phyloP scores from a whole-genome alignment of 2,888 invertebrate species.

The Acleris cristana region DNA sequence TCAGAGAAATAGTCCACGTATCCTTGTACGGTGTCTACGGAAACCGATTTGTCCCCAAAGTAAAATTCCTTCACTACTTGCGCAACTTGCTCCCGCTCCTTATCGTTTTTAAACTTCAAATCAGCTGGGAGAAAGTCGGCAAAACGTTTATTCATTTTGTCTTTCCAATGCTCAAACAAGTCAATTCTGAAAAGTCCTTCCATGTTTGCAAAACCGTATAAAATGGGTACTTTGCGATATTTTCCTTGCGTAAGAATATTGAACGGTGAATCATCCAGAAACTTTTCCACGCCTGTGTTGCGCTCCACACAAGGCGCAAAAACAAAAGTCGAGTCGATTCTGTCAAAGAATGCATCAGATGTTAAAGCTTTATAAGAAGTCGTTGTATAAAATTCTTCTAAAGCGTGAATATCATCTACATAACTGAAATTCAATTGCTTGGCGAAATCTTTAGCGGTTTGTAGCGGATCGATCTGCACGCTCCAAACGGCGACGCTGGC shows the following conservation, averaged over 20 bases:
- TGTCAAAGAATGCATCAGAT: conserved; percentile 23
- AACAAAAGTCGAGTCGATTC: conserved; percentile 25
- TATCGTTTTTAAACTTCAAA: conserved; percentile 51
- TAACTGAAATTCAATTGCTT: conserved; percentile 45
- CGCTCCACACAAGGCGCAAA: conserved; percentile 50
- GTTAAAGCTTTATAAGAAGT: conserved; percentile 47
- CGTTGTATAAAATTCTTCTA: conserved; percentile 58
- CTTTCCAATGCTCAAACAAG: conserved; percentile 50
- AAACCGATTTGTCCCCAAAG: conserved; percentile 53
- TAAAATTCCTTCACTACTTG: conserved; percentile 53
- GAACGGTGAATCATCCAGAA: conserved; percentile 53
- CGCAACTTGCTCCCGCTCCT: conserved; percentile 50
- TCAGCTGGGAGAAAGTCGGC: conserved; percentile 61
- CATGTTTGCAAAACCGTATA: conserved; percentile 55
- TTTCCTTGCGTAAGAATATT: conserved; percentile 49
- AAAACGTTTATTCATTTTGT: conserved; percentile 58
- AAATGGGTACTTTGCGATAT: conserved; percentile 51
- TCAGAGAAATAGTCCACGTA: conserved; percentile 63
- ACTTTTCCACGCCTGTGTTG: conserved; percentile 46
- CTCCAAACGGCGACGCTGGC: conserved; percentile 48
- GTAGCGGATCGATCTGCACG: conserved; percentile 56
- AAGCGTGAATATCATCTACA: conserved; percentile 49
- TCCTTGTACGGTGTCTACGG: conserved; percentile 44
- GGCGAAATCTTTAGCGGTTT: conserved; percentile 57
- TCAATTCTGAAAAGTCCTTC: conserved; percentile 51